Evolutionary conservation across 2,797 vertebrate genomes (phyloP).

Genomic region (Eidolon dupreanum): DNA sequence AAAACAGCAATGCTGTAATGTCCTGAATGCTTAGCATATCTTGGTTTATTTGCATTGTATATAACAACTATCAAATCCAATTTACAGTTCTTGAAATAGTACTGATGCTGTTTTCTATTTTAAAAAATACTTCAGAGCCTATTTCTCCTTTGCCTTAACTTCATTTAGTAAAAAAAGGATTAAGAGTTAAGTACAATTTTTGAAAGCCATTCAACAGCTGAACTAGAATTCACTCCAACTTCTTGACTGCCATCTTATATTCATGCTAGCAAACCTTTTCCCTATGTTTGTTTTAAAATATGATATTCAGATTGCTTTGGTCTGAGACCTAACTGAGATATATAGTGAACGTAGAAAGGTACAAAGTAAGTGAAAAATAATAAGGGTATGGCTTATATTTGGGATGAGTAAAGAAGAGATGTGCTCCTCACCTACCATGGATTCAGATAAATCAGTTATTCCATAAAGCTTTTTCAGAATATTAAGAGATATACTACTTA

Average conservation of each 20-base stretch:
- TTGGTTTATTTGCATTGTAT: not conserved
- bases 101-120: not conserved
- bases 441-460: not conserved
- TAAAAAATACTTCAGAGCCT: not conserved
- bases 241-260: not conserved
- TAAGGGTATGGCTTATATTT: not conserved
- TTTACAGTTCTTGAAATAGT: not conserved
- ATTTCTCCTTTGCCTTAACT: conserved; percentile 9
- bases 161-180: not conserved
- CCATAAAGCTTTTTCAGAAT: not conserved
- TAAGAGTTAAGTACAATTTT: not conserved
- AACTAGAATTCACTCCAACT: not conserved
- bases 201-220: not conserved
- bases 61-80: not conserved
- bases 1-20: not conserved
- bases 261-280: not conserved
- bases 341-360: not conserved
- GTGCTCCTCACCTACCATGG: not conserved
- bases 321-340: not conserved
- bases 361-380: not conserved
- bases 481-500: not conserved
- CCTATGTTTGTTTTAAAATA: not conserved
- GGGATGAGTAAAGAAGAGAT: not conserved
- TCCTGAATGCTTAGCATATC: not conserved
- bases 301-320: not conserved